Conservation (phyloP, 2,797 vertebrate genomes). For the Coluber constrictor region DNA sequence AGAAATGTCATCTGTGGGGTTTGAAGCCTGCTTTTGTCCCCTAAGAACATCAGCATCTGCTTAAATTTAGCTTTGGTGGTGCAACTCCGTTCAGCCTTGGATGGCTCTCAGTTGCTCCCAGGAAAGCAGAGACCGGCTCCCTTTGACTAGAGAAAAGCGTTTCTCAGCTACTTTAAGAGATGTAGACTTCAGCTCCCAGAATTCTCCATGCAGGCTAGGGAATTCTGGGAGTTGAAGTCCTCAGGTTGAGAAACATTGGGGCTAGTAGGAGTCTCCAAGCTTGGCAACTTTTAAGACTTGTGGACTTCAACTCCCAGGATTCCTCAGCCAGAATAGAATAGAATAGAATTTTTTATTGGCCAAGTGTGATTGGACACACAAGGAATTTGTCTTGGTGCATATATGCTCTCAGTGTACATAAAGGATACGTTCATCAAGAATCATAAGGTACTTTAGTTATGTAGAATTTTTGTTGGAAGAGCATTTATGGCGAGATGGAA, state of each 20-base stretch:
- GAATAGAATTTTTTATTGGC: no score
- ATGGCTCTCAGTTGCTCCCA: not conserved
- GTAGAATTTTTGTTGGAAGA: not conserved
- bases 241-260: not conserved
- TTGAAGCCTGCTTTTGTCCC: constrained; percentile 12
- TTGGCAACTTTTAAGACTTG: not conserved
- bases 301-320: not conserved
- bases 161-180: not conserved
- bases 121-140: not conserved
- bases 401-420: no score
- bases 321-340: not conserved
- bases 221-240: not conserved
- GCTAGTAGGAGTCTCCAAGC: not conserved
- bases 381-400: no score
- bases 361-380: no score
- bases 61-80: not conserved
- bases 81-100: not conserved
- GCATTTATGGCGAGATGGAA: fast-evolving
- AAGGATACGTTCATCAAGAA: no score
- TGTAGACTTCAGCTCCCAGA: not conserved
- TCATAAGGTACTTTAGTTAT: no score
- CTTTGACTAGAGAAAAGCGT: not conserved
- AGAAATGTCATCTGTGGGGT: constrained; percentile 53
- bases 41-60: not conserved
- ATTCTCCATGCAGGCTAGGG: not conserved